Percentiles rank a stretch among this genome's conserved stretches.
phyloP scores from a whole-genome alignment of 2,888 invertebrate species.

The Tiliacea citrago region DNA sequence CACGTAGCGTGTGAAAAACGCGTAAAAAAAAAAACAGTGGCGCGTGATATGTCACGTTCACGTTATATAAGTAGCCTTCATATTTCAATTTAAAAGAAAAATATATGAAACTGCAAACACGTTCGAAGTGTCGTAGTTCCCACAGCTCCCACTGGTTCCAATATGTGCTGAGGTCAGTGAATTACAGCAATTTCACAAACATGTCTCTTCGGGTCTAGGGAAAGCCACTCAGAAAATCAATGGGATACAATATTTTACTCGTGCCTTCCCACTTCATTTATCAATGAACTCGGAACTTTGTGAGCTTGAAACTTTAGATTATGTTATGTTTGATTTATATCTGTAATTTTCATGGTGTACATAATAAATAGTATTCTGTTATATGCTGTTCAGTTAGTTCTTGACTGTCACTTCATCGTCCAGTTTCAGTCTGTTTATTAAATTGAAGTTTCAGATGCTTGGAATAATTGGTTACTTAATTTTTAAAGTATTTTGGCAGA shows the following conservation, averaged over 20 bases:
- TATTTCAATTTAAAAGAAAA: slow-evolving; percentile 55
- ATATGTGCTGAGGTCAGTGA: slow-evolving; percentile 66
- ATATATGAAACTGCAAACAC: slow-evolving; percentile 56
- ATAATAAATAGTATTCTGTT: no score
- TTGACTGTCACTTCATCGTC: slow-evolving; percentile 16
- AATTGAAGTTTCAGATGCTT: background rate
- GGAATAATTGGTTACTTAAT: background rate
- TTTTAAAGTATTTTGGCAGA: background rate
- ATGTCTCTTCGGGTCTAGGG: slow-evolving; percentile 33
- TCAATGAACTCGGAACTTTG: slow-evolving; percentile 43
- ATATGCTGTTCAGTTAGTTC: slow-evolving; percentile 7
- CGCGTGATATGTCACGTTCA: slow-evolving; percentile 55
- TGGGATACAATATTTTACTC: slow-evolving; percentile 49
- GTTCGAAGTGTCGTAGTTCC: slow-evolving; percentile 46
- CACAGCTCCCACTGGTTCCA: slow-evolving; percentile 55
- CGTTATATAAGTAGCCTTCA: slow-evolving; percentile 51
- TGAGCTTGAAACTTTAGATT: slow-evolving; percentile 33
- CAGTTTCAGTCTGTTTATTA: slow-evolving; percentile 22
- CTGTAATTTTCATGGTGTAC: no score
- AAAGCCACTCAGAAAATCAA: slow-evolving; percentile 34
- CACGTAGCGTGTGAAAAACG: slow-evolving; percentile 32
- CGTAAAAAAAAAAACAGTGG: slow-evolving; percentile 47
- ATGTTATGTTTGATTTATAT: no score
- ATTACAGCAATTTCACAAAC: slow-evolving; percentile 59
- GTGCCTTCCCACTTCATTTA: slow-evolving; percentile 25